Evolutionary conservation across 2,113 vertebrate species (phyloP).

Genomic region (Ailurus styani): DNA sequence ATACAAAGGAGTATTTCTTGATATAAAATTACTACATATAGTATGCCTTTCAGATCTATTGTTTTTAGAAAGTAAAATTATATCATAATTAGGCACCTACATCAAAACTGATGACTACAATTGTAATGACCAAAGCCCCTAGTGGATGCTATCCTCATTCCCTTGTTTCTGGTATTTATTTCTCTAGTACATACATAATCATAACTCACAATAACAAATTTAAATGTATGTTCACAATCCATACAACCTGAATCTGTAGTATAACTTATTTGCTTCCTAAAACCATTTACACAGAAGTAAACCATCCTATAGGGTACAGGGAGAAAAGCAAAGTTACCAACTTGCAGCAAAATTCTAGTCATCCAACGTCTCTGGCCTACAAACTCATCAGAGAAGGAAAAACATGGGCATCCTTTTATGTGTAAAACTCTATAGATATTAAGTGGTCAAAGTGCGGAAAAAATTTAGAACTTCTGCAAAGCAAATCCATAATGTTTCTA

Average conservation of each 20-base stretch:
- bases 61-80: neutral
- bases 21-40: neutral
- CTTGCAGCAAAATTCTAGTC: neutral
- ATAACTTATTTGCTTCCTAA: slow-evolving; percentile 4
- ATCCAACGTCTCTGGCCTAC: neutral
- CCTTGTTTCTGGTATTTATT: neutral
- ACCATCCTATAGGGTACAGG: neutral
- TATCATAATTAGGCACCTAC: neutral
- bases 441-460: neutral
- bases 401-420: neutral
- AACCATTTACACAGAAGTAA: neutral
- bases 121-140: neutral
- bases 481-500: neutral
- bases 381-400: neutral
- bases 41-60: neutral
- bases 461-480: neutral
- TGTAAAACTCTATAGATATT: neutral
- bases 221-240: neutral
- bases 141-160: neutral
- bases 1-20: neutral
- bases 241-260: neutral
- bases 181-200: neutral
- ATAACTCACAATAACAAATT: neutral
- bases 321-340: neutral
- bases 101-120: neutral